Conservation (phyloP, 2,797 vertebrate species). For the Arremon brunneinucha region DNA sequence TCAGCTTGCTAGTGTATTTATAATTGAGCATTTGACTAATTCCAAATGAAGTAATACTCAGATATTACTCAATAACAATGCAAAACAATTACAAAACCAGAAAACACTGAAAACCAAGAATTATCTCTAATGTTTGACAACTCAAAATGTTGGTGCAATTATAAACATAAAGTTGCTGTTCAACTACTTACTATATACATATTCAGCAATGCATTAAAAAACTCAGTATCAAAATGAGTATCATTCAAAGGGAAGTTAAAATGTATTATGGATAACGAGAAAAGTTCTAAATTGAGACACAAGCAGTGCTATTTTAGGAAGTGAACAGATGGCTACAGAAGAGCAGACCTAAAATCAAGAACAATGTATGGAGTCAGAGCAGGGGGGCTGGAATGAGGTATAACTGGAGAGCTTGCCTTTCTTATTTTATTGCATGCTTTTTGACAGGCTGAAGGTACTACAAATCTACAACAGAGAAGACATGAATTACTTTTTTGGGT, state of each 20-base stretch:
- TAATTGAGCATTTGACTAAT: neutral
- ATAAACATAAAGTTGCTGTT: neutral
- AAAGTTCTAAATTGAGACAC: slow-evolving; percentile 26
- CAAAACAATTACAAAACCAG: neutral
- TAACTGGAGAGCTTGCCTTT: neutral
- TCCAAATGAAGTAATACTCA: neutral
- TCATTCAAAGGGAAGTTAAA: slow-evolving; percentile 11
- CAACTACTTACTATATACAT: neutral
- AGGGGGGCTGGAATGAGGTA: neutral
- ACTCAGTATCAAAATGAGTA: neutral
- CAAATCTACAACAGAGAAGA: neutral
- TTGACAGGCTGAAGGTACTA: neutral
- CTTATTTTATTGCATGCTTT: neutral
- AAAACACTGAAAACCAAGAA: neutral
- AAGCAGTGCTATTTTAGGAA: slow-evolving; percentile 44
- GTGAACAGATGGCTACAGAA: slow-evolving; percentile 46
- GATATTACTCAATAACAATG: neutral
- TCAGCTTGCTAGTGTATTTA: neutral
- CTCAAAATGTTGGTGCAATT: neutral
- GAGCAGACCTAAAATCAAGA: slow-evolving; percentile 25
- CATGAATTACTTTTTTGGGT: neutral
- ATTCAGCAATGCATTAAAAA: neutral
- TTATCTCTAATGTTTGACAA: neutral
- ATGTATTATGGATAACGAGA: neutral
- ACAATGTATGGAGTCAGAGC: neutral